These are phyloP conservation scores for Dione vanillae DNA, from an alignment of 2,888 invertebrate genomes.

Conservation along the genomic window DNA sequence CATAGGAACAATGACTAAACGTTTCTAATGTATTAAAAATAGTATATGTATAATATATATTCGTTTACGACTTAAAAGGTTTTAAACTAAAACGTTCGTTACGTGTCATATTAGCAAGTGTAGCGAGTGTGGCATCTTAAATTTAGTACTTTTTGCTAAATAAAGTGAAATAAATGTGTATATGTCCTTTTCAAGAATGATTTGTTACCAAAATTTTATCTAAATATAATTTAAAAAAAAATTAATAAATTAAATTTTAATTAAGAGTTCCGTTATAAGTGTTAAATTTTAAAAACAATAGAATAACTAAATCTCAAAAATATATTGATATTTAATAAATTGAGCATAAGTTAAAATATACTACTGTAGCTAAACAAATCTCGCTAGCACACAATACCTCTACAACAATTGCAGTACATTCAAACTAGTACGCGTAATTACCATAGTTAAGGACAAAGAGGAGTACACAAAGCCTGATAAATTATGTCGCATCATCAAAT, in stretches of 20 bases:
- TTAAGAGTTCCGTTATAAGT: too few relatives aligned
- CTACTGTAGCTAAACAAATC: too few relatives aligned
- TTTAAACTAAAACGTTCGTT: slow-evolving; percentile 8
- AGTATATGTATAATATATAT: slow-evolving; percentile 2
- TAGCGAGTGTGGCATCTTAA: slow-evolving; percentile 21
- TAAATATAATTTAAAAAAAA: too few relatives aligned
- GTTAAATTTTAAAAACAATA: too few relatives aligned
- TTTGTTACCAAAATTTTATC: not conserved
- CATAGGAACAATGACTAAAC: not conserved
- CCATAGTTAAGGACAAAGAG: slow-evolving; percentile 19
- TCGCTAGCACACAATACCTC: too few relatives aligned
- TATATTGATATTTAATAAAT: too few relatives aligned
- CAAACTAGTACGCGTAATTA: slow-evolving; percentile 4
- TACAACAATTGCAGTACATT: not conserved
- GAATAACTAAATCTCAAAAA: too few relatives aligned
- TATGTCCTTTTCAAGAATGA: not conserved
- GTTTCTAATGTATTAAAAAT: slow-evolving; percentile 14
- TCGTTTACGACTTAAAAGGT: slow-evolving; percentile 15
- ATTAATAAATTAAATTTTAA: too few relatives aligned
- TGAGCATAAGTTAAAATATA: too few relatives aligned
- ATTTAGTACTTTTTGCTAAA: slow-evolving; percentile 7
- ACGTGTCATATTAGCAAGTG: slow-evolving; percentile 21
- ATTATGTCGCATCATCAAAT: slow-evolving; percentile 20
- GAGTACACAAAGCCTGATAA: slow-evolving; percentile 16
- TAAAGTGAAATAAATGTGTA: not conserved